Base-by-base conservation (phyloP, 1,140 invertebrate species). In the Brachionus sp. region DNA sequence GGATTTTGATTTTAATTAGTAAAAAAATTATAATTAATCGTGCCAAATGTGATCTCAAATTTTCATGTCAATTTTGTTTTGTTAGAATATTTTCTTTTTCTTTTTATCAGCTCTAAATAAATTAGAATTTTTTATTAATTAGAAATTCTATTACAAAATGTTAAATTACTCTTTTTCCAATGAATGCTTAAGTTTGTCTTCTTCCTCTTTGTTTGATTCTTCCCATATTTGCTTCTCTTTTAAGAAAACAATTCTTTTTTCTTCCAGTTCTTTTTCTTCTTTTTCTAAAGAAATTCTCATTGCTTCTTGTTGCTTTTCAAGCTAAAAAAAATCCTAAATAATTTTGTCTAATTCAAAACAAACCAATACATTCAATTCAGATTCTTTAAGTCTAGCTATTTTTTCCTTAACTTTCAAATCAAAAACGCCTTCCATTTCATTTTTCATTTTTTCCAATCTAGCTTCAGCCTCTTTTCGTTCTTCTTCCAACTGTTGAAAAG, bases 241-340 rank as follows among this genome's bases (percentile, higher is more conserved):
- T 39, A 80, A 39, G 9, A 80, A 80, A 29, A 66, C 39, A 16
- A n/a, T 23, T 44, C 77, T 33, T 25, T 42, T 57, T 44, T 80
- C 77, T 64, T 80, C 77, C 10, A 80, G 57, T 66, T 80, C 77
- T 62, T 80, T 80, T 44, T 80, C 77, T 80, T 80, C 77, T 80
- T 80, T 80, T 80, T 80, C 77, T 16, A 80, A 62, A 39, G 77
- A 80, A 12, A 29, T 12, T 44, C 39, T 80, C 77, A 80, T 80
- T 29, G 77, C 77, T 37, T 80, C 77, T 80, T 80, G 77, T 35
- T 80, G 77, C 16, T 80, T 80, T 42, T 80, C 77, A 13, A 80
- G 50, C 77, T 80, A 35, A 13, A 42, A 29, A 29, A 16, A 37
- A 35, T 29, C 1, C 35, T 35, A 9, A 42, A 35, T 62, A n/a